Evolutionary conservation across 2,113 vertebrate species (phyloP), one percentile per base, ranked within the genome.

Genomic region (Axis porcinus): DNA sequence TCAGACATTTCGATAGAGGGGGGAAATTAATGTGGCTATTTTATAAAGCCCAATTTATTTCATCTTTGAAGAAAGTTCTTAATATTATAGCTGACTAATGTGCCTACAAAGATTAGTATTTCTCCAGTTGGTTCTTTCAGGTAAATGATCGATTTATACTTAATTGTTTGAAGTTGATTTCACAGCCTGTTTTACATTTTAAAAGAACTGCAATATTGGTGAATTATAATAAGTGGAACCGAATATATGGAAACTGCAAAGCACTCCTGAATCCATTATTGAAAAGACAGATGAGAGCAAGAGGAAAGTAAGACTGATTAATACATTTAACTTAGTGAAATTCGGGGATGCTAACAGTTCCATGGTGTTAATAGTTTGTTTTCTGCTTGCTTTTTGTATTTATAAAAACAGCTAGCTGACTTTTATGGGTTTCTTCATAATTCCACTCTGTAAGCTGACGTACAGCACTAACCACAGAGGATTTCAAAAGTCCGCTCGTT

Each of bases 81-180:
- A 81, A 81, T 13, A 27, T n/a, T 84, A 47, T 60, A 86, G 0
- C 0, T 91, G 54, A 83, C 33, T 40, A 86, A 7, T 70, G 23
- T 79, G 95, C 40, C 2, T 70, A 83, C 15, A 85, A 93, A 57
- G 28, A 92, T 90, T 95, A 93, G 4, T 94, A 89, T 14, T 90
- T 97, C 17, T 81, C 83, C 70, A 81, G 33, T 8, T 92, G 27
- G 1, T 70, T 94, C 21, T 92, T 47, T 57, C 12, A 86, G 86
- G 82, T 94, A 91, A 93, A 86, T 78, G 21, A 97, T 54, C 1
- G 0, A 89, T 90, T 97, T 97, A 64, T 76, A 82, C 10, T 70
- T 93, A 90, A 91, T 92, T 91, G 30, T 85, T 93, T 95, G 87
- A 96, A 97, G 57, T 91, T 96, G 27, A 92, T 97, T 97, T 78